Evolutionary conservation across 2,888 invertebrate species (phyloP).

Genomic region (Patella caerulea): DNA sequence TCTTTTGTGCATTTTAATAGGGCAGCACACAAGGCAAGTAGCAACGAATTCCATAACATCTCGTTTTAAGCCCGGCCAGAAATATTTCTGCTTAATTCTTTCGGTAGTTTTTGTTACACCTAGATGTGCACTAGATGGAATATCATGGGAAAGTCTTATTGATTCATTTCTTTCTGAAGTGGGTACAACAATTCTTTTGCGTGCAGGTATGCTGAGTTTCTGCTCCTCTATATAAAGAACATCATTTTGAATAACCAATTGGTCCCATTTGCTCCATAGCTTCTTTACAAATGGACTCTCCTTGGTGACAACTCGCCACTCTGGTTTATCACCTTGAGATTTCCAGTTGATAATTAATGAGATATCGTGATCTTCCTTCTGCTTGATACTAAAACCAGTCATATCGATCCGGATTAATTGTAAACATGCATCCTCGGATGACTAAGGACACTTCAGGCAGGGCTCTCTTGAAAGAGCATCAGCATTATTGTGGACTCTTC

Average conservation of each 20-base stretch:
- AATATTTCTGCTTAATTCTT: conserved; percentile 4
- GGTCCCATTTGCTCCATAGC: neutral
- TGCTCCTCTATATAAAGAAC: neutral
- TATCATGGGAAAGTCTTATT: neutral
- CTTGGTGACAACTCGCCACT: neutral
- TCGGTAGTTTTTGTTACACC: neutral
- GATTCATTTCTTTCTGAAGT: neutral
- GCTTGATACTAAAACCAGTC: neutral
- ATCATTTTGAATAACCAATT: neutral
- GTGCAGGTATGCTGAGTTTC: neutral
- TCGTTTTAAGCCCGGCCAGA: conserved; percentile 14
- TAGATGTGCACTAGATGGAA: neutral
- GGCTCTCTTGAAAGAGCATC: conserved; percentile 32
- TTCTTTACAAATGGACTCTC: neutral
- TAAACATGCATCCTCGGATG: neutral
- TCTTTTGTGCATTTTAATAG: neutral
- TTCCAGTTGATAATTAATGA: neutral
- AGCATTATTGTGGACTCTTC: conserved; percentile 31
- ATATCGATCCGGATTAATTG: neutral
- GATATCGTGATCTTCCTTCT: conserved; percentile 2
- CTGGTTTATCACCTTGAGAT: neutral
- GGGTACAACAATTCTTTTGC: neutral
- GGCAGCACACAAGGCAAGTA: conserved; percentile 10
- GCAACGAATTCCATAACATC: conserved; percentile 5
- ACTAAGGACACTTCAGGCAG: neutral